Percentiles rank a stretch among this genome's conserved stretches.
Conservation (phyloP, 1,140 invertebrate genomes). For the Aradophagus sp. region DNA sequence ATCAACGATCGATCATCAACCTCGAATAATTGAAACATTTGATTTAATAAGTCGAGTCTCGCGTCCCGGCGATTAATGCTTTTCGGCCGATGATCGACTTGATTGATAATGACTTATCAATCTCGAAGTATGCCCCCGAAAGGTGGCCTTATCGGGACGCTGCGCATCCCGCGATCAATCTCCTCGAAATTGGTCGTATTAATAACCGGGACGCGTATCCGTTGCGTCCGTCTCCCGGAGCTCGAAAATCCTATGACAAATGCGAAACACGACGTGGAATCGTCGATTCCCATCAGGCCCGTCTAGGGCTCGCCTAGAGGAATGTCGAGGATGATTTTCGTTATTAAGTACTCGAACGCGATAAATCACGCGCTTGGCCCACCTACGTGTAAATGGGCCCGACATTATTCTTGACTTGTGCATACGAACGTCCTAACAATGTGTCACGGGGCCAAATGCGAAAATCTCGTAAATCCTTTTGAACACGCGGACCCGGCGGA, state of each 20-base stretch:
- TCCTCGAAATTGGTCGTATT: conserved; percentile 46
- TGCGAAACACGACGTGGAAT: conserved; percentile 32
- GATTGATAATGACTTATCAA: conserved; percentile 44
- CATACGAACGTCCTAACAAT: conserved; percentile 20
- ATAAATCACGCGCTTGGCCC: conserved; percentile 42
- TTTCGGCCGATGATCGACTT: conserved; percentile 14
- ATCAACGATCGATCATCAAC: conserved; percentile 10
- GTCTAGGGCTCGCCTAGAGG: conserved; percentile 5
- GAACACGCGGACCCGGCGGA: conserved; percentile 11
- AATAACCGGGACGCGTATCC: conserved; percentile 35
- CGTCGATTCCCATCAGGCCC: conserved; percentile 39
- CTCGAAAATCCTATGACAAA: conserved; percentile 44
- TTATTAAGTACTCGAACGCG: conserved; percentile 32
- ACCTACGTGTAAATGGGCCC: conserved; percentile 46
- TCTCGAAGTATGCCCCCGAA: conserved; percentile 14
- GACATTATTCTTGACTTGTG: conserved; percentile 21
- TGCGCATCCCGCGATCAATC: conserved; percentile 40
- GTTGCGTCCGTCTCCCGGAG: conserved; percentile 14
- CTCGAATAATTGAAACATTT: conserved; percentile 32
- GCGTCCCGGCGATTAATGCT: conserved; percentile 17
- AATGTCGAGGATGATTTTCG: conserved; percentile 40
- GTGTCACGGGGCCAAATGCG: conserved; percentile 36
- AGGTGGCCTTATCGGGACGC: conserved; percentile 31
- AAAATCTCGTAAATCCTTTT: conserved; percentile 49
- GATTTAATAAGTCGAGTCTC: conserved; percentile 10